These are phyloP conservation scores for Pipistrellus kuhlii DNA, from an alignment of 2,797 vertebrate genomes.

Conservation along the genomic window DNA sequence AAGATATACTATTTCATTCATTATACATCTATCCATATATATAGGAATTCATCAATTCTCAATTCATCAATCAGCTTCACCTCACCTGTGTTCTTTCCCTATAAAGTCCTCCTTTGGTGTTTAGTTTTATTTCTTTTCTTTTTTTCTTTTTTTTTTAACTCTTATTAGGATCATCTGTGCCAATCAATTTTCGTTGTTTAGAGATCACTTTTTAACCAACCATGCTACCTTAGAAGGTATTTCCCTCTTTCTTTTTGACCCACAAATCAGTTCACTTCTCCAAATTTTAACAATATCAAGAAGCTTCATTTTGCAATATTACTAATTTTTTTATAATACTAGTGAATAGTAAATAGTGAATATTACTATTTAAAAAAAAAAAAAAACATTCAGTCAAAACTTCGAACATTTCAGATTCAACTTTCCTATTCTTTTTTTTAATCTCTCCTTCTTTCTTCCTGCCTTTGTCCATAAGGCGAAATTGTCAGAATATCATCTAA, in stretches of 20 bases:
- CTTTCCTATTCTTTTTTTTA: neutral
- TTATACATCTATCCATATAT: neutral
- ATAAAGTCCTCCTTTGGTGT: neutral
- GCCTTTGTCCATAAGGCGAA: neutral
- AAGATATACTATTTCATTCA: neutral
- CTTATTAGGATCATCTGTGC: conserved; percentile 7
- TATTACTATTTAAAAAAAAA: neutral
- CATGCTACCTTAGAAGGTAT: neutral
- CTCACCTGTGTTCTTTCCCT: neutral
- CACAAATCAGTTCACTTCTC: conserved; percentile 14
- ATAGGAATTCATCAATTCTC: neutral
- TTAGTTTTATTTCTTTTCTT: neutral
- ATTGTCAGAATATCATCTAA: neutral
- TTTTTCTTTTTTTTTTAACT: neutral
- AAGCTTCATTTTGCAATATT: conserved; percentile 23
- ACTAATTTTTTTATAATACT: too few relatives aligned
- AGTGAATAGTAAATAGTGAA: neutral
- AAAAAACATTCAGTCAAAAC: neutral
- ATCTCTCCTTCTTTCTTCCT: neutral
- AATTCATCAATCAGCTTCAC: neutral
- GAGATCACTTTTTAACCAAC: conserved; percentile 34
- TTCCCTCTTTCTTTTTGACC: neutral
- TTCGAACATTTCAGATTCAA: neutral
- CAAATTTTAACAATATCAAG: conserved; percentile 17
- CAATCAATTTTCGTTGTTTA: conserved; percentile 37